Base-by-base conservation (phyloP, 1,140 invertebrate genomes). In the Mycetomoellerius zeteki region DNA sequence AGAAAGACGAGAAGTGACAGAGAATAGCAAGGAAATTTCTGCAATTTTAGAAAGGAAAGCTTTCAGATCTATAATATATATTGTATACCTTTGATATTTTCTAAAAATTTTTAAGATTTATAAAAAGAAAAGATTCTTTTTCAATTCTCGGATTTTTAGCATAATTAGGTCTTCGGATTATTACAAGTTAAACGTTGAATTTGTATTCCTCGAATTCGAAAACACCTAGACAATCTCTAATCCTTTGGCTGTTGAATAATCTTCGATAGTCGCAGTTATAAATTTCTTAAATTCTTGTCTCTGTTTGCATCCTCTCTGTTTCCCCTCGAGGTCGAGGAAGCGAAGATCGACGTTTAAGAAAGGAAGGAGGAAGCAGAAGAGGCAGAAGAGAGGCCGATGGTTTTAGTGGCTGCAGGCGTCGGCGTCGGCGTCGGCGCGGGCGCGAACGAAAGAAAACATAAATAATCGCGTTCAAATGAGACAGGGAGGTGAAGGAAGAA, bases 391-490 rank as follows among this genome's bases (percentile, higher is more conserved):
- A 71, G 43, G 65, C 43, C 37, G 88, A 93, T 94, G 89, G 92
- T 92, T 94, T 95, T 95, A 95, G 94, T 94, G 92, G 93, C 94
- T 95, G 92, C 94, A 90, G 94, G 94, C 94, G 94, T 94, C 94
- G 93, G 90, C 91, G 91, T 73, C 73, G 90, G 86, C 89, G 88
- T 91, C 90, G 89, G 88, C 80, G 62, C 54, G 67, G 19, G 89
- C 81, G 86, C 88, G 88, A 89, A 93, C 92, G 92, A 94, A 95
- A 95, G 94, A 95, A 96, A 95, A 95, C 94, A 95, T 95, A 96
- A 96, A 95, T 96, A 95, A 96, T 95, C 95, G 93, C 93, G 93
- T 94, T 95, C 94, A 95, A 96, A 95, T 95, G 95, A 95, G 95
- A 95, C 94, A 94, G 92, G 92, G 92, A 50, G 50, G 91, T 86